Evolutionary conservation across 2,113 vertebrate species (phyloP).

Genomic region (Conger conger): DNA sequence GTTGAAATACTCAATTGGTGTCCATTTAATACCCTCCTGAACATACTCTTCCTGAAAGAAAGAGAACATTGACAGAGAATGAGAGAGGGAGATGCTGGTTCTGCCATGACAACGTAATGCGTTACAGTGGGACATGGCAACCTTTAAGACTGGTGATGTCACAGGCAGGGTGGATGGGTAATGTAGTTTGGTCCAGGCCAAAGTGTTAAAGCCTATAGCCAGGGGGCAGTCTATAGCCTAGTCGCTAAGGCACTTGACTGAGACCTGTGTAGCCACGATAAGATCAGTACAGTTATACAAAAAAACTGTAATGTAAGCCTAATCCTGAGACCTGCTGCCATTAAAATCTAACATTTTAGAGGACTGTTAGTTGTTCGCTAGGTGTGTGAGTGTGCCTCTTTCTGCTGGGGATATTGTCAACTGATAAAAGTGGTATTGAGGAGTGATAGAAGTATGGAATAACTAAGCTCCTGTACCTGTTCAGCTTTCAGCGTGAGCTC

Average conservation of each 20-base stretch:
- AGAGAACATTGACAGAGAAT: background rate
- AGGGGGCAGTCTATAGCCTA: too few relatives aligned
- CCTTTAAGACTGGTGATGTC: background rate
- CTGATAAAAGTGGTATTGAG: background rate
- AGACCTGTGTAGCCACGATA: too few relatives aligned
- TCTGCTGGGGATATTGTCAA: too few relatives aligned
- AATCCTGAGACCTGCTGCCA: background rate
- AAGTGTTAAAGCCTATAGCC: background rate
- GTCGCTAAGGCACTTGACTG: too few relatives aligned
- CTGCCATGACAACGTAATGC: background rate
- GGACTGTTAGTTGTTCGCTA: too few relatives aligned
- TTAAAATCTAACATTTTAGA: background rate
- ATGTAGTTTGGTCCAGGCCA: background rate
- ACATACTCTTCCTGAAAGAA: slow-evolving; percentile 89
- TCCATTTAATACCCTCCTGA: slow-evolving; percentile 96
- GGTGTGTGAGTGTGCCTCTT: too few relatives aligned
- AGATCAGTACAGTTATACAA: too few relatives aligned
- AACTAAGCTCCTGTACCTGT: slow-evolving; percentile 71
- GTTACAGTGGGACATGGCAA: background rate
- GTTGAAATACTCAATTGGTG: slow-evolving; percentile 94
- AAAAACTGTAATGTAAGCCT: too few relatives aligned
- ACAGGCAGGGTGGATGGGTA: background rate
- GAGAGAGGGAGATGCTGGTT: background rate
- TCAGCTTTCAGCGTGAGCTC: slow-evolving; percentile 96
- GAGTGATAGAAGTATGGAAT: background rate